Conservation (phyloP, 2,888 invertebrate species). For the Cosmopolites sordidus region DNA sequence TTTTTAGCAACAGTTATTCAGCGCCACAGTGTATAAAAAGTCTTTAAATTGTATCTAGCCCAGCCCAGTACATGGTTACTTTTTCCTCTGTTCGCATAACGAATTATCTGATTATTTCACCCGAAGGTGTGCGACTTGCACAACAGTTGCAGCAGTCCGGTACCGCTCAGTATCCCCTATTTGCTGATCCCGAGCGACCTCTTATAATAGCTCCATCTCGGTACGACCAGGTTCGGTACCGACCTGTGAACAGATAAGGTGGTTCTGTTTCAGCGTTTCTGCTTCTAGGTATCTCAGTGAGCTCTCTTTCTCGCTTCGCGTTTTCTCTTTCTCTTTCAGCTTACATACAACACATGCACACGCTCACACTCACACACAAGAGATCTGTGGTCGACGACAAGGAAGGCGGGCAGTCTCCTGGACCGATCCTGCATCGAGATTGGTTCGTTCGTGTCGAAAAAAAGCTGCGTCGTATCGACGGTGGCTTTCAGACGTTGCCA, state of each 20-base stretch:
- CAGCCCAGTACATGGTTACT: too few relatives aligned
- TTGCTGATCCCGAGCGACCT: slow-evolving; percentile 2
- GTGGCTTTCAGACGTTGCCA: slow-evolving; percentile 31
- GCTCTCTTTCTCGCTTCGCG: not conserved
- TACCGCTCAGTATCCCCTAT: not conserved
- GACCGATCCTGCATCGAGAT: slow-evolving; percentile 33
- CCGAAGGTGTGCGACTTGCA: not conserved
- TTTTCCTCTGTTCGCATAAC: too few relatives aligned
- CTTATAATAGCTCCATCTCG: not conserved
- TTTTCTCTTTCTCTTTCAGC: not conserved
- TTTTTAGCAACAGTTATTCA: too few relatives aligned
- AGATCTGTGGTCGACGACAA: not conserved
- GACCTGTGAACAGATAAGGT: not conserved
- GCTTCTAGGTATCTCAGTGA: too few relatives aligned
- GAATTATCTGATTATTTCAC: not conserved
- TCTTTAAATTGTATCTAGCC: too few relatives aligned
- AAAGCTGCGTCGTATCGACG: slow-evolving; percentile 36
- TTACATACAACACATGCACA: not conserved
- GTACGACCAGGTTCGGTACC: not conserved
- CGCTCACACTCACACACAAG: not conserved
- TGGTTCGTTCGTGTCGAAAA: slow-evolving; percentile 34
- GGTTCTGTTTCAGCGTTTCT: too few relatives aligned
- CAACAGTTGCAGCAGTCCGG: not conserved
- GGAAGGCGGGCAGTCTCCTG: slow-evolving; percentile 12
- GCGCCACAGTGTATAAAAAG: too few relatives aligned